These are phyloP conservation scores for Cheilosia soror DNA, from an alignment of 2,888 invertebrate species.

Conservation along the genomic window DNA sequence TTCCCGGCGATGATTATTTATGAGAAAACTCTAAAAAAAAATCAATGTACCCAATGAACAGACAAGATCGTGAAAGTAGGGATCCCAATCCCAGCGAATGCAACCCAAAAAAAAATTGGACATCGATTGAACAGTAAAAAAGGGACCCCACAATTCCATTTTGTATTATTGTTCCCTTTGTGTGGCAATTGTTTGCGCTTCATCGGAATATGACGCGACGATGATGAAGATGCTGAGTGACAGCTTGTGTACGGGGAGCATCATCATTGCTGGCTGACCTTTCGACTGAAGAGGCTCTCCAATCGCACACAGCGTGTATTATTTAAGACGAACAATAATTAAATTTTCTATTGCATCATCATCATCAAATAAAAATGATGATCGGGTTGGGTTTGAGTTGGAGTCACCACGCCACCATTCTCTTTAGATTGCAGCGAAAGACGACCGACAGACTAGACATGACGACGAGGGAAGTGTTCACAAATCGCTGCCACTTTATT, in stretches of 20 bases:
- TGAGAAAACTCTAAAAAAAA: not conserved
- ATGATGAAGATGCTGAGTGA: not conserved
- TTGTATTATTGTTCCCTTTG: not conserved
- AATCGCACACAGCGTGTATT: not conserved
- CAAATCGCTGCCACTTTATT: slow-evolving; percentile 14
- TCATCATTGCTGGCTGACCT: not conserved
- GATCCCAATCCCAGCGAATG: not conserved
- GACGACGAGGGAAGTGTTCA: slow-evolving; percentile 12
- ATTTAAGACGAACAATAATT: not conserved
- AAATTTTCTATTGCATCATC: slow-evolving; percentile 21
- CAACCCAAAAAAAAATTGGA: not conserved
- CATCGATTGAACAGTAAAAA: not conserved
- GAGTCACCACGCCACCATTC: not conserved
- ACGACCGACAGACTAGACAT: not conserved
- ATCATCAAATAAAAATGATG: not conserved
- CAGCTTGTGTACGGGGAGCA: not conserved
- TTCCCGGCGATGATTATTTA: not conserved
- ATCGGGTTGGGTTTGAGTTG: not conserved
- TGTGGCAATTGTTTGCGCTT: not conserved
- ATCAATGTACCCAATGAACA: slow-evolving; percentile 4
- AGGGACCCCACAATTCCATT: not conserved
- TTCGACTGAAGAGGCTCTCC: not conserved
- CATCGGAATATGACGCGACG: slow-evolving; percentile 1
- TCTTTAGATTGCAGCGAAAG: not conserved
- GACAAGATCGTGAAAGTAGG: slow-evolving; percentile 3